Base-by-base conservation (phyloP, 2,888 invertebrate genomes). In the Drosophila putrida region DNA sequence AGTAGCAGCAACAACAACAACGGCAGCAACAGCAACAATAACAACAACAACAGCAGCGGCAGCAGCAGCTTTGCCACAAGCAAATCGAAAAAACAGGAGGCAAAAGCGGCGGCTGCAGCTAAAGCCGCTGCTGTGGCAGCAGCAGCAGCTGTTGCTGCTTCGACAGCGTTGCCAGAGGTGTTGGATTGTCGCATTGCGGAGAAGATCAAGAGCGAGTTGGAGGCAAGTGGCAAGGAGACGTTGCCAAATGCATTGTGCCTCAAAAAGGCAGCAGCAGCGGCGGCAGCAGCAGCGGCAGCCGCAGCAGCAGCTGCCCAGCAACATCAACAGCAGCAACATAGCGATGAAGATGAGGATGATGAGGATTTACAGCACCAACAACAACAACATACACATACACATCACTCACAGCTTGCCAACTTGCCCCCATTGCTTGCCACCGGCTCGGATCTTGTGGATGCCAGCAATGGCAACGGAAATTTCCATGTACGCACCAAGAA, bases 151-250 rank as follows among this genome's bases (percentile, higher is more conserved):
- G 80, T 71, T 38, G 77, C 76, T 35, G 76, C 75, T 39, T 66
- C 80, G 6, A 51, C 72, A 6, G 71, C 66, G 0, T 65, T 92
- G 49, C 92, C 92, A 11, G 93, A 93, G 79, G 92, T 93, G 4
- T 75, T 93, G 0, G 93, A 93, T 64, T 93, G 93, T 61, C 89
- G 93, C 68, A 93, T 93, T 28, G 93, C 92, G 10, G 93, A 93
- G 78, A 93, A 93, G 77, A 93, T 93, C 60, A 92, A 92, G 68
- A 92, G 90, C 71, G 93, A 93, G 60, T 71, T 93, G 62, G 92
- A 91, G 70, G 92, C 91, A 4, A 87, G 87, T n/a, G 82, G 87
- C 47, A 90, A 90, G 65, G 90, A 89, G 49, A 71, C 90, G 1
- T 62, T 87, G 49, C 82, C 78, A 11, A 91, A 65, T 70, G 90